Evolutionary conservation across 2,888 invertebrate genomes (phyloP), one percentile per base, ranked within the genome.

Genomic region (Melanophora roralis): DNA sequence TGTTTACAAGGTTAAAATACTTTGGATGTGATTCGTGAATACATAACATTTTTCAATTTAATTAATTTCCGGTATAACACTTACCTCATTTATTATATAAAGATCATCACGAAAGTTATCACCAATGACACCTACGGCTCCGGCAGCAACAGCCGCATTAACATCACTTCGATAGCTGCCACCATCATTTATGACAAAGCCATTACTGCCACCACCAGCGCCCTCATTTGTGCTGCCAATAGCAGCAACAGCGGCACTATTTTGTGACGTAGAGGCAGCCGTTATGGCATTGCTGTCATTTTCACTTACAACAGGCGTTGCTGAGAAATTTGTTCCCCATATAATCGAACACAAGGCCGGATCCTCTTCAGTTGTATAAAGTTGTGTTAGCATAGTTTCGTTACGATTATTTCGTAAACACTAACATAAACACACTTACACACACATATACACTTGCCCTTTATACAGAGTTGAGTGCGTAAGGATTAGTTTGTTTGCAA

Each of bases 361-460:
- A 85, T 89, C 88, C 85, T 89, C 88, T 82, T 88, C 89, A 82
- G 88, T 86, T 81, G 88, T 86, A 81, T 89, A 89, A 38, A 90
- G 86, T 83, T 86, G 85, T 82, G 89, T 89, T 86, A 89, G 85
- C 89, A 89, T 90, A 85, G 83, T 82, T 81, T 81, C 51, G 23
- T 53, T 43, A 53, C 62, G 64, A 59, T 3, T 51, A 57, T 51
- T 62, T 65, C 40, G 3, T 45, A 6, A 34, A 34, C n/a, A n/a
- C n/a, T n/a, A n/a, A n/a, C n/a, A n/a, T n/a, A n/a, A n/a, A 27
- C 27, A 27, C 27, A 27, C 3, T 27, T 27, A 27, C 27, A 27
- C 27, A 27, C 6, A 27, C 27, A 27, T 14, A 45, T 34, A 55
- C 16, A 34, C 9, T 59, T 47, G 53, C 43, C 45, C 27, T 53